Conservation (phyloP, 2,888 invertebrate genomes). For the Gortyna flavago region DNA sequence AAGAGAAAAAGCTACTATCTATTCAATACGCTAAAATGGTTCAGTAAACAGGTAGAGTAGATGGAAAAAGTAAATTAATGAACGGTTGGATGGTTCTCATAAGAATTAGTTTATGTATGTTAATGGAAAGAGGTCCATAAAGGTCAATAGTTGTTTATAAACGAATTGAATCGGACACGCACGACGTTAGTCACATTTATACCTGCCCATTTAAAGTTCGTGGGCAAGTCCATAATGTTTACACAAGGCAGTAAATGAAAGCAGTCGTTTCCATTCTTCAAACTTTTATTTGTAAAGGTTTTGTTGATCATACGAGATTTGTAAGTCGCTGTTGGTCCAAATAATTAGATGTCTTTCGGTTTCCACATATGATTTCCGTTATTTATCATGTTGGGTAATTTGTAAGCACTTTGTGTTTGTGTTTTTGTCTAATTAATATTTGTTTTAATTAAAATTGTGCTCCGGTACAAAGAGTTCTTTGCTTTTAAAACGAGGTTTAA, state of each 20-base stretch:
- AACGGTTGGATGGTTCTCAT: constrained; percentile 69
- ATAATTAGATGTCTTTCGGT: constrained; percentile 73
- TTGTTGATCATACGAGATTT: constrained; percentile 72
- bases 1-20: constrained; percentile 73
- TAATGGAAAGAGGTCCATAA: constrained; percentile 75
- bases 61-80: constrained; percentile 76
- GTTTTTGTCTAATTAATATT: constrained; percentile 74
- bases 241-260: constrained; percentile 71
- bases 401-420: constrained; percentile 57
- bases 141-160: constrained; percentile 77
- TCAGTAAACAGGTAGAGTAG: constrained; percentile 68
- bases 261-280: constrained; percentile 69
- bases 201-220: constrained; percentile 69
- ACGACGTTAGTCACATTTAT: constrained; percentile 72
- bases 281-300: constrained; percentile 73
- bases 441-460: constrained; percentile 81
- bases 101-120: constrained; percentile 77
- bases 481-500: constrained; percentile 77
- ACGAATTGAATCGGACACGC: constrained; percentile 73
- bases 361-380: constrained; percentile 71
- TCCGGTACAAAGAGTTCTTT: constrained; percentile 77
- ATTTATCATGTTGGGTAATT: constrained; percentile 72
- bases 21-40: constrained; percentile 73
- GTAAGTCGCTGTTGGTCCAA: constrained; percentile 72
- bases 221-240: constrained; percentile 70